Base-by-base conservation (phyloP, 35 echinoderm and acorn worm species). In the Heliocidaris erythrogramma region DNA sequence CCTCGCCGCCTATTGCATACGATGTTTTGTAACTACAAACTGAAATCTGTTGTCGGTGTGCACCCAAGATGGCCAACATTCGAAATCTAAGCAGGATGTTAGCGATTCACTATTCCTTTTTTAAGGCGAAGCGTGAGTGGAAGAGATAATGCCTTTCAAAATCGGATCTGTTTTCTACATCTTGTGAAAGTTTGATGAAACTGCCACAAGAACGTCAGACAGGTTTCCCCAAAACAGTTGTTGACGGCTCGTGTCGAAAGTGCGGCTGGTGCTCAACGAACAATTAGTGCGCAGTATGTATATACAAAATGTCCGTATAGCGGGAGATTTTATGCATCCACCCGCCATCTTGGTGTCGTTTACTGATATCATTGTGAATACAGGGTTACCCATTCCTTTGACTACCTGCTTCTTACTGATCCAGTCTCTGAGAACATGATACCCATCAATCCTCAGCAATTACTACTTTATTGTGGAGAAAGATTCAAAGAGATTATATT, bases 221-320 rank as follows among this genome's bases (percentile, higher is more conserved):
- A 78, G 87, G 47, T 89, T 89, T 42, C 31, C 32, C 31, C 14
- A 32, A 89, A 42, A 32, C 47, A 59, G 91, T 92, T 92, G 91
- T 92, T 92, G 48, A 59, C 50, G 48, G 10, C 47, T 30, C 32
- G 49, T 59, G 29, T 92, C 49, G 31, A 92, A 59, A 48, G 87
- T 92, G 91, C 48, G 29, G 50, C 5, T 30, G 13, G 48, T 92
- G 49, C 48, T 92, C 50, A 92, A 92, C 49, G 50, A 59, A 92
- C 47, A 92, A 92, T 92, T 50, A 92, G 48, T 92, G 91, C 91
- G 91, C 48, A 92, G 91, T 92, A 29, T 92, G 91, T 92, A 48
- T 50, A 59, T 92, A 49, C 48, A 92, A 92, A 92, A 59, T 50
- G 91, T 32, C 47, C 21, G 47, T 59, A 52, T 92, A 30, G 91